These are phyloP conservation scores for Brachynemurus nebulosus DNA, from an alignment of 2,888 invertebrate genomes.

Conservation along the genomic window DNA sequence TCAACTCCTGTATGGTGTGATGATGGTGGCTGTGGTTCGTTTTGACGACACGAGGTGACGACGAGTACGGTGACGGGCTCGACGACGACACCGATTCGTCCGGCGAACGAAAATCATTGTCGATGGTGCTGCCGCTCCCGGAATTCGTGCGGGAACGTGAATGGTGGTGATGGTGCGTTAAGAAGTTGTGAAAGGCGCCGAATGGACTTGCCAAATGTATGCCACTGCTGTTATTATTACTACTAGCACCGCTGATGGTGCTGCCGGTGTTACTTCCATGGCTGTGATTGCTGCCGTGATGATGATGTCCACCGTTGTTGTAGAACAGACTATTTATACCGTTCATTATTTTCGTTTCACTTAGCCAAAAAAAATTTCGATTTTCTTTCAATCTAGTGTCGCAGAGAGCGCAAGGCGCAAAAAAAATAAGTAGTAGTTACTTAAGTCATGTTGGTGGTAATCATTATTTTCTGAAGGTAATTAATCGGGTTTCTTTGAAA, in stretches of 20 bases:
- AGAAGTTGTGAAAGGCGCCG: background rate
- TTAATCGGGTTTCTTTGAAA: too few relatives aligned
- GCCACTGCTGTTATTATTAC: background rate
- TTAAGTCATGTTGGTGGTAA: too few relatives aligned
- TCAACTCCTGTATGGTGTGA: slow-evolving; percentile 63
- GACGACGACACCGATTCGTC: background rate
- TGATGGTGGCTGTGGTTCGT: slow-evolving; percentile 37
- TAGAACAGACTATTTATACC: too few relatives aligned
- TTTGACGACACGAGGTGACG: slow-evolving; percentile 8
- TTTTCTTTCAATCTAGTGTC: too few relatives aligned
- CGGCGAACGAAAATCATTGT: background rate
- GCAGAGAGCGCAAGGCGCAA: too few relatives aligned
- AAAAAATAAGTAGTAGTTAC: too few relatives aligned
- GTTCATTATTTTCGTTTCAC: too few relatives aligned
- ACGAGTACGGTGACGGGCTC: background rate
- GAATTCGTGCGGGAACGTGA: slow-evolving; percentile 8
- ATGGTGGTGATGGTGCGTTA: background rate
- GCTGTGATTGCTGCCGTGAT: background rate
- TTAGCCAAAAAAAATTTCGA: too few relatives aligned
- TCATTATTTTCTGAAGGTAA: too few relatives aligned
- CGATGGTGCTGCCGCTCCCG: background rate
- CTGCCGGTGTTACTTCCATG: background rate
- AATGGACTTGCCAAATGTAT: background rate
- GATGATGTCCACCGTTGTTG: background rate
- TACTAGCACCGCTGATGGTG: background rate